Percentiles rank a stretch among this genome's conserved stretches.
Conservation (phyloP, 2,113 vertebrate species). For the Herpailurus yagouaroundi region DNA sequence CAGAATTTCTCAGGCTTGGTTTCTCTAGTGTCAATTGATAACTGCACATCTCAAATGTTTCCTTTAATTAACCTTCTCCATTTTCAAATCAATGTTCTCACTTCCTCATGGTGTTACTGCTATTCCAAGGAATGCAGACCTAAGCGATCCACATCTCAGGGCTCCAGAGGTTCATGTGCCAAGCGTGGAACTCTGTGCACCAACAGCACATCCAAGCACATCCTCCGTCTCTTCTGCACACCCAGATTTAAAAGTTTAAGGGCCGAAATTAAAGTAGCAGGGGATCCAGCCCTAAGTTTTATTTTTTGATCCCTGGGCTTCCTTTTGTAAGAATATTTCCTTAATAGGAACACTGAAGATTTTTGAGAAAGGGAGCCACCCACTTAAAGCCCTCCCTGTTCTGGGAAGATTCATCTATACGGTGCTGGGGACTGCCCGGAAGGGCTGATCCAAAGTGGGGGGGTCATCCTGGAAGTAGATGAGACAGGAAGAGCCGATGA, state of each 20-base stretch:
- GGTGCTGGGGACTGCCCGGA: not conserved
- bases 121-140: constrained; percentile 70
- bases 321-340: not conserved
- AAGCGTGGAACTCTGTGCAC: not conserved
- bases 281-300: not conserved
- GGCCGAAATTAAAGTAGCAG: not conserved
- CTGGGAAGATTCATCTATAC: not conserved
- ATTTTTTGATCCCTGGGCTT: not conserved
- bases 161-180: not conserved
- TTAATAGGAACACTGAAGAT: not conserved
- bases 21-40: constrained; percentile 52
- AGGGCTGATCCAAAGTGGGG: not conserved
- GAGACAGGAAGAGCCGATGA: not conserved
- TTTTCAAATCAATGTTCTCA: constrained; percentile 73
- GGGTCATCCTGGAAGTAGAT: not conserved
- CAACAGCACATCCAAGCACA: not conserved
- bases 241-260: not conserved
- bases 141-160: constrained; percentile 54
- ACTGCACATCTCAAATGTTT: constrained; percentile 58
- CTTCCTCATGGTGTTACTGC: constrained; percentile 67
- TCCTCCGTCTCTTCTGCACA: not conserved
- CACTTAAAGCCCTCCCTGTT: not conserved
- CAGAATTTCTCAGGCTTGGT: constrained; percentile 16
- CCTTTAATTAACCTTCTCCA: constrained; percentile 74
- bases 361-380: not conserved